phyloP scores from a whole-genome alignment of 2,797 vertebrate species.

The Paratrypauchen microcephalus region DNA sequence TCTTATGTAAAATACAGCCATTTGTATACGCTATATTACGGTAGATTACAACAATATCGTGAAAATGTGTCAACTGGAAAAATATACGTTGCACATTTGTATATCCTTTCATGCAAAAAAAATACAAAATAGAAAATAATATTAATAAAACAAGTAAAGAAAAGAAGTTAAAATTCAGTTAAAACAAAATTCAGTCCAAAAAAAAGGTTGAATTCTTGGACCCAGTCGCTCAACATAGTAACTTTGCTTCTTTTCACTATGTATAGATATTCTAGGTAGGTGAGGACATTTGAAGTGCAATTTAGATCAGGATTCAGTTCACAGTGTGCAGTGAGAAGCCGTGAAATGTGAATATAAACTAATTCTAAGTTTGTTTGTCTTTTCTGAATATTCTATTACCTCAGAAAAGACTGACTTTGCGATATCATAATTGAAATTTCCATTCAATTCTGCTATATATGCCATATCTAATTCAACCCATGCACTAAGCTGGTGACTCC shows the following conservation, averaged over 20 bases:
- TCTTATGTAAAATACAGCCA: conserved; percentile 24
- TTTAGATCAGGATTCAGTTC: not conserved
- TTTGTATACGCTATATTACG: not conserved
- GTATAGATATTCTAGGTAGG: too few relatives aligned
- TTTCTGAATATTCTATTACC: not conserved
- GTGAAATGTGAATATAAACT: not conserved
- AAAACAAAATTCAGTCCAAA: too few relatives aligned
- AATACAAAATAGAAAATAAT: too few relatives aligned
- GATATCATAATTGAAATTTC: not conserved
- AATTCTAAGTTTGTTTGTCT: not conserved
- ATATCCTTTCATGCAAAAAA: not conserved
- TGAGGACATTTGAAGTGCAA: too few relatives aligned
- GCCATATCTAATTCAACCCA: not conserved
- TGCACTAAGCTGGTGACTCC: not conserved
- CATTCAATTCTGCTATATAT: not conserved
- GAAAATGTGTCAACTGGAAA: not conserved
- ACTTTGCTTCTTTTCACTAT: not conserved
- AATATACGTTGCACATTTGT: not conserved
- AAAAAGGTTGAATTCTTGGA: too few relatives aligned
- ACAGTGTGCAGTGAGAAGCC: not conserved
- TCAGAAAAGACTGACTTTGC: not conserved
- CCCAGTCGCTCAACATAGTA: not conserved
- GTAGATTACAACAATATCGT: not conserved
- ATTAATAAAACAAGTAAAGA: too few relatives aligned
- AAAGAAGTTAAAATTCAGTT: too few relatives aligned